A percentile compares a stretch with the other conserved stretches of the same genome.
Conservation (phyloP, 2,113 vertebrate species). For the Ptilonorhynchus violaceus region DNA sequence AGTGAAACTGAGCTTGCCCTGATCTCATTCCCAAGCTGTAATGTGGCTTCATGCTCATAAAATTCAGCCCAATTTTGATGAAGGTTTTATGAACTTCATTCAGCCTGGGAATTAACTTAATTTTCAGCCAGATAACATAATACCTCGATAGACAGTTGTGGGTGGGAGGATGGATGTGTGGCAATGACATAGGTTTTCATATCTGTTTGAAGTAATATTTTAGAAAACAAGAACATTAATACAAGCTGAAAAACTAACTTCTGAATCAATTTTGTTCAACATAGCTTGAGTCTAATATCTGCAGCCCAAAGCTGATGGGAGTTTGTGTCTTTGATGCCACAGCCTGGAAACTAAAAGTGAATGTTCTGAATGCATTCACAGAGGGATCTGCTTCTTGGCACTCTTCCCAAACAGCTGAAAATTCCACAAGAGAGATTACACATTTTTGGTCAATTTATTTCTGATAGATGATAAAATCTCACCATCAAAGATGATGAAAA, state of each 20-base stretch:
- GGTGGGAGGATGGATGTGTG: neutral
- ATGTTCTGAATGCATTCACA: neutral
- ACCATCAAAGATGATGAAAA: neutral
- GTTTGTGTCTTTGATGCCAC: neutral
- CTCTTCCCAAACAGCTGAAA: neutral
- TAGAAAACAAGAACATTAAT: conserved; percentile 8
- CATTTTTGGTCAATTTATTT: neutral
- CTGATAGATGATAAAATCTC: neutral
- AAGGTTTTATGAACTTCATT: neutral
- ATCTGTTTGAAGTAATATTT: conserved; percentile 10
- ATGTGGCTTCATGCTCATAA: neutral
- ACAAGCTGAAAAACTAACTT: conserved; percentile 4
- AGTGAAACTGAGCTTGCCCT: neutral
- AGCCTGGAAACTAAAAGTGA: neutral
- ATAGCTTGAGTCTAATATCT: neutral
- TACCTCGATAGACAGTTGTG: neutral
- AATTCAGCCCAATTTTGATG: neutral
- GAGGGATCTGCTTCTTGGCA: neutral
- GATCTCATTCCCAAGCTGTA: neutral
- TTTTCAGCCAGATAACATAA: conserved; percentile 7
- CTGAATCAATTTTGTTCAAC: neutral
- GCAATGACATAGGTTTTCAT: neutral
- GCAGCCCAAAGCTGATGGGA: neutral
- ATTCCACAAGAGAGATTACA: neutral
- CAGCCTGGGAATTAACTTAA: neutral